These are phyloP conservation scores for Pterostichus madidus DNA, from an alignment of 2,888 invertebrate species.

Conservation along the genomic window DNA sequence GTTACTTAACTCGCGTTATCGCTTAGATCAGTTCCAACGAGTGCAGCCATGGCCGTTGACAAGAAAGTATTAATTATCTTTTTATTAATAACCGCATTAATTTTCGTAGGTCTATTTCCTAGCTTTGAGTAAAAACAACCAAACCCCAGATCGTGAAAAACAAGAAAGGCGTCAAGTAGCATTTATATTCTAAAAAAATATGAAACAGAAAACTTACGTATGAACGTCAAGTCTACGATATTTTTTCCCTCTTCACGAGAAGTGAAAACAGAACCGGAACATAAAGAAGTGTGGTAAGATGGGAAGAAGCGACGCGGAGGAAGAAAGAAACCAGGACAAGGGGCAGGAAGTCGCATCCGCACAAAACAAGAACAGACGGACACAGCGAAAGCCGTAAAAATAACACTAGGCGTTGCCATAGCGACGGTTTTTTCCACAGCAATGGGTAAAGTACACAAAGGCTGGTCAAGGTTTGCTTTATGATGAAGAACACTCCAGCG, in stretches of 20 bases:
- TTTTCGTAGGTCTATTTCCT: too few species aligned
- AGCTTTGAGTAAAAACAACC: background rate
- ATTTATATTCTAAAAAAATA: constrained; percentile 23
- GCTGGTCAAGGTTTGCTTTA: constrained; percentile 45
- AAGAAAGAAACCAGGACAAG: constrained; percentile 47
- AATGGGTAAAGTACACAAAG: constrained; percentile 43
- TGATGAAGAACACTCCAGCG: constrained; percentile 44
- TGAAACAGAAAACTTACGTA: constrained; percentile 45
- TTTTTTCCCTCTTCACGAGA: constrained; percentile 25
- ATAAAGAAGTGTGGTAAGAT: constrained; percentile 28
- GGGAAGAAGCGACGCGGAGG: background rate
- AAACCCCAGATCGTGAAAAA: background rate
- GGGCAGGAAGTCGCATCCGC: constrained; percentile 19
- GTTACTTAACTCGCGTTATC: too few species aligned
- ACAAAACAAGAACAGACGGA: constrained; percentile 15
- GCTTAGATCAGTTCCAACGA: too few species aligned
- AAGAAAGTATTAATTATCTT: too few species aligned
- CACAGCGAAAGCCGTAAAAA: constrained; percentile 56
- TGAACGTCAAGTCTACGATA: constrained; percentile 15
- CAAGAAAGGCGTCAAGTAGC: background rate
- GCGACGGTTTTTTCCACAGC: constrained; percentile 26
- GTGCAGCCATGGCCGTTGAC: too few species aligned
- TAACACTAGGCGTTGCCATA: constrained; percentile 50
- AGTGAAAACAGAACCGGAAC: constrained; percentile 53
- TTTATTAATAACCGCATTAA: too few species aligned